These are phyloP conservation scores for Phodopus roborovskii DNA, from an alignment of 2,113 vertebrate species.

Conservation along the genomic window DNA sequence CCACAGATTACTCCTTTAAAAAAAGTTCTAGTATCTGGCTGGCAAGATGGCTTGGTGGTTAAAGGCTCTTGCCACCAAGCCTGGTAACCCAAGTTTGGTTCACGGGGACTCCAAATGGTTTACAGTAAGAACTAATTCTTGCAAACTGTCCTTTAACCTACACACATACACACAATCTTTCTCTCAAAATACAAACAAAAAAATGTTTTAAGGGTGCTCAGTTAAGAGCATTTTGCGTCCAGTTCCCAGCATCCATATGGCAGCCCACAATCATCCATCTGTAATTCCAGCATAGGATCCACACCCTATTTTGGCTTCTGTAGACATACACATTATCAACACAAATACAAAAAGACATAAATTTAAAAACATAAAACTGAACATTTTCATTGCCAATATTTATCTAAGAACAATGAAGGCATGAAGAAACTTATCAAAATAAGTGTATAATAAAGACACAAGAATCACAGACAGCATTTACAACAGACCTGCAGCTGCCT, in stretches of 20 bases:
- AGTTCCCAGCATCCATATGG: neutral
- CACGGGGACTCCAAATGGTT: neutral
- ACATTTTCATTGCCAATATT: neutral
- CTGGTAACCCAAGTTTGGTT: neutral
- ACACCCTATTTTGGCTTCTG: neutral
- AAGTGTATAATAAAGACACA: constrained; percentile 5
- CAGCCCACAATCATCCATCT: neutral
- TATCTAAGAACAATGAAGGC: constrained; percentile 44
- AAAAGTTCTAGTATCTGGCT: neutral
- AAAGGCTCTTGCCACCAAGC: neutral
- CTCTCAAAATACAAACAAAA: neutral
- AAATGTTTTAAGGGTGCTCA: too few species aligned
- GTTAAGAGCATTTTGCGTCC: neutral
- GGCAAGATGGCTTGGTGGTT: neutral
- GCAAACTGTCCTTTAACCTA: neutral
- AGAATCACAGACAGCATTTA: constrained; percentile 21
- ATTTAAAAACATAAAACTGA: constrained; percentile 39
- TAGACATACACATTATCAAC: neutral
- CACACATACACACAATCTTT: neutral
- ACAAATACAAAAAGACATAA: neutral
- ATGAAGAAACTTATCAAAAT: constrained; percentile 54
- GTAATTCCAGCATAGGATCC: neutral
- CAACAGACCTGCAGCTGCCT: constrained; percentile 95
- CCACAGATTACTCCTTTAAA: constrained; percentile 40
- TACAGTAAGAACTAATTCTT: neutral